Evolutionary conservation across 1,140 invertebrate species (phyloP).

Genomic region (Delia radicum): DNA sequence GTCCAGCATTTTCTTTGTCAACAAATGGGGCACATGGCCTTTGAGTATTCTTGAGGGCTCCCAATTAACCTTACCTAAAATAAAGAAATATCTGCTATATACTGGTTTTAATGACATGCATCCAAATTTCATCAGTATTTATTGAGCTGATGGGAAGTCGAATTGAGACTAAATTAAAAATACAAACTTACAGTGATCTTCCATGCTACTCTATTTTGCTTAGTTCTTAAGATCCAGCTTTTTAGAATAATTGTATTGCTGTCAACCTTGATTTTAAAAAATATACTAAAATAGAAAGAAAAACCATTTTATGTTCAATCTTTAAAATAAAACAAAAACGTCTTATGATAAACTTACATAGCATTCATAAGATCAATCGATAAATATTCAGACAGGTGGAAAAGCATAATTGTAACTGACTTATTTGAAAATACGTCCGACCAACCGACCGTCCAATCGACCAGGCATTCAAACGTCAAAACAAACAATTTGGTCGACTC

Average conservation of each 20-base stretch:
- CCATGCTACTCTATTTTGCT: no score
- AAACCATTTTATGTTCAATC: not conserved
- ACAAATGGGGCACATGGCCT: no score
- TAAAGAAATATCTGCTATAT: no score
- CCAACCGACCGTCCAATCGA: not conserved
- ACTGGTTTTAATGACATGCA: no score
- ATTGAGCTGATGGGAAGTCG: no score
- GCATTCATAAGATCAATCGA: slow-evolving; percentile 19
- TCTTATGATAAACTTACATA: slow-evolving; percentile 14
- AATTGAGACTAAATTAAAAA: no score
- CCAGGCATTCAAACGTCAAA: not conserved
- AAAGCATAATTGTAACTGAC: slow-evolving; percentile 25
- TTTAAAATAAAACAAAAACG: not conserved
- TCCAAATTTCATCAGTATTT: no score
- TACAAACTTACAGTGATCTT: no score
- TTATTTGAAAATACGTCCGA: not conserved
- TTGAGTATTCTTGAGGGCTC: no score
- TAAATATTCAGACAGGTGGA: slow-evolving; percentile 26
- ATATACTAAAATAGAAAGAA: not conserved
- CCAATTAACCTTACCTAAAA: no score
- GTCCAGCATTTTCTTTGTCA: no score
- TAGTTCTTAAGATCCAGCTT: no score
- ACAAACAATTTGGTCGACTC: not conserved
- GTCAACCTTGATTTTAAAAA: not conserved
- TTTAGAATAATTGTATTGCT: not conserved